These are phyloP conservation scores for Anthopleura sola DNA, from an alignment of 64 coral and sea anemone species.

Conservation along the genomic window DNA sequence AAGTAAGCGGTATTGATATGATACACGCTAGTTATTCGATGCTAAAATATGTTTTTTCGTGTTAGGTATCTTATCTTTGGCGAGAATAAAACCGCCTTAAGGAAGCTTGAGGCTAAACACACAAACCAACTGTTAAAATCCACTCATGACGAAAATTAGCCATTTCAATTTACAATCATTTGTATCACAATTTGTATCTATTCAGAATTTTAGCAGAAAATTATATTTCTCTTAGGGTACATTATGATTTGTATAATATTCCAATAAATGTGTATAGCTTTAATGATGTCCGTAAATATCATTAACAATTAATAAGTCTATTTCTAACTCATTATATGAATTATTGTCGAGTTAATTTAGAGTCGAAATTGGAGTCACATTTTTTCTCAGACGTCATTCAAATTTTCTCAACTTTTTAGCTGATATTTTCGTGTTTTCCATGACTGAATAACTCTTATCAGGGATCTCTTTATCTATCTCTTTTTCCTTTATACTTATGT, in stretches of 20 bases:
- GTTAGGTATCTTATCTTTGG: not conserved
- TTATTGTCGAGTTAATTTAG: not conserved
- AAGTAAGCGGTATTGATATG: not conserved
- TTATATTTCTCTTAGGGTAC: no score
- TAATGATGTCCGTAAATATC: not conserved
- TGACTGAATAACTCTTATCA: not conserved
- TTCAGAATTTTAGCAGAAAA: no score
- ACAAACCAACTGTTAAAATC: not conserved
- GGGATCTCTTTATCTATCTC: not conserved
- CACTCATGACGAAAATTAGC: no score
- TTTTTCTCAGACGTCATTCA: not conserved
- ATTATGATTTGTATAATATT: not conserved
- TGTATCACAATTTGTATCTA: no score
- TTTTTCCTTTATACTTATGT: constrained; percentile 8
- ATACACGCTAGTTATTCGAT: not conserved
- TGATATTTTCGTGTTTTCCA: not conserved
- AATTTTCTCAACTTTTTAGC: not conserved
- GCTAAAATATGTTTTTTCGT: not conserved
- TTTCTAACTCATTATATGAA: not conserved
- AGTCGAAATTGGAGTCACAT: not conserved
- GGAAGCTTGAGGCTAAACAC: not conserved
- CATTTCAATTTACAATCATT: no score
- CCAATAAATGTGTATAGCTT: not conserved
- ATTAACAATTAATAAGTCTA: not conserved
- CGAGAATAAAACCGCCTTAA: not conserved